These are phyloP conservation scores for Salarias fasciatus DNA, from an alignment of 2,797 vertebrate species.

Conservation along the genomic window DNA sequence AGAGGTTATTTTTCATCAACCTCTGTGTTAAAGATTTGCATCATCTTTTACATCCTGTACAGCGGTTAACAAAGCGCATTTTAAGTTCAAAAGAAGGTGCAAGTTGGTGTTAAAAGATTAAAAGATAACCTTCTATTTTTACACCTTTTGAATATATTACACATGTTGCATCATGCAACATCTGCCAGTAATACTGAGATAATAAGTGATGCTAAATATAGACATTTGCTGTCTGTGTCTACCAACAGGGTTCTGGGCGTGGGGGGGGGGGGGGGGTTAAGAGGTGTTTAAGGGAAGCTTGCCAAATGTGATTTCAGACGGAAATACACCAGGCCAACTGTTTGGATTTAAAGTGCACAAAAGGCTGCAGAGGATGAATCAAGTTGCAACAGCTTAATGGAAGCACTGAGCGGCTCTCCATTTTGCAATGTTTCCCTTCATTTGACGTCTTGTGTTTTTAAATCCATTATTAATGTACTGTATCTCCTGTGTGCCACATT, in stretches of 20 bases:
- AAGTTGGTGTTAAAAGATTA: slow-evolving; percentile 42
- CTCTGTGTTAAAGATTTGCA: slow-evolving; percentile 23
- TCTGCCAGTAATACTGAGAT: slow-evolving; percentile 45
- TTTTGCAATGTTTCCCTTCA: slow-evolving; percentile 37
- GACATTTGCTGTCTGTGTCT: slow-evolving; percentile 41
- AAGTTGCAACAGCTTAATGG: slow-evolving; percentile 45
- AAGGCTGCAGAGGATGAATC: slow-evolving; percentile 48
- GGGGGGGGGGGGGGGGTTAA: slow-evolving; percentile 45
- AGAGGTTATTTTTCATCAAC: too few relatives aligned
- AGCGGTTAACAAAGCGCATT: slow-evolving; percentile 23
- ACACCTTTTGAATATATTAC: slow-evolving; percentile 39
- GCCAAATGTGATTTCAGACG: slow-evolving; percentile 60
- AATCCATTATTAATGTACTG: slow-evolving; percentile 43
- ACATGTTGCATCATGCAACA: slow-evolving; percentile 58
- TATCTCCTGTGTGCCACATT: slow-evolving; percentile 14
- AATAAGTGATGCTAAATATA: slow-evolving; percentile 62
- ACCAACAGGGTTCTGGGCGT: slow-evolving; percentile 48
- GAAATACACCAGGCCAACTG: slow-evolving; percentile 59
- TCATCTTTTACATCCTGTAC: slow-evolving; percentile 35
- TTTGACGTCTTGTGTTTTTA: slow-evolving; percentile 48
- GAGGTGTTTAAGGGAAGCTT: slow-evolving; percentile 58
- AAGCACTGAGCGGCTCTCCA: slow-evolving; percentile 24
- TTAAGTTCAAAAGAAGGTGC: slow-evolving; percentile 39
- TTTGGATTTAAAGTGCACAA: slow-evolving; percentile 54
- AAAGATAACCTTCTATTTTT: slow-evolving; percentile 40